Base-by-base conservation (phyloP, 2,888 invertebrate genomes). In the Hemicrepidius hirtus region DNA sequence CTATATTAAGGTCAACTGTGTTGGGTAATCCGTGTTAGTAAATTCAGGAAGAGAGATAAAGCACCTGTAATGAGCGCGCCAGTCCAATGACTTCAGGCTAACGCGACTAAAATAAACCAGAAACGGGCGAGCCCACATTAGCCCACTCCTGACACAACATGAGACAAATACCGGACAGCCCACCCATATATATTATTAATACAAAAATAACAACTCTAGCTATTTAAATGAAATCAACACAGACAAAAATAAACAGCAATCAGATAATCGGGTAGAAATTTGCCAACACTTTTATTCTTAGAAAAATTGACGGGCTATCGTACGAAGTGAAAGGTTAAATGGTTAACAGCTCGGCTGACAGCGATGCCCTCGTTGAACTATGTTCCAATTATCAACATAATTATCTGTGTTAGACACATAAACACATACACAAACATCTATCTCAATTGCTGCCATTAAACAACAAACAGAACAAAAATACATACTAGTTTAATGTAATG, bases 1-100 rank as follows among this genome's bases (percentile, higher is more conserved):
- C 32, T 64, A 18, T 35, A 64, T 64, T 64, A 64, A 64, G 64
- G 64, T 64, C 50, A 64, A 50, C 28, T 4, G 16, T 57, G 62
- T 64, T 57, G 46, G 44, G 66, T 50, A 66, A 70, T 65, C 44
- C 53, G 66, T 70, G 69, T 70, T 64, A 60, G 57, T 57, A 69
- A 66, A 68, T 75, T 68, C 69, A 75, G 74, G 71, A 76, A 66
- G 62, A 71, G 24, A 59, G 76, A 78, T 75, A 76, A 75, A 75
- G 76, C 76, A 77, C 78, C 76, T 78, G 76, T 75, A 75, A 75
- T 60, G 75, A 73, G 72, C 71, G 65, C 75, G 66, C 68, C 64
- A 67, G 77, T 77, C 75, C 77, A 77, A 77, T 77, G 78, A 78
- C 78, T 75, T 68, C 70, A 40, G 55, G 60, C 74, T 28, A 59